A percentile compares a stretch with the other conserved stretches of the same genome.
phyloP scores from a whole-genome alignment of 2,113 vertebrate species.

The Cyanocitta stelleri region DNA sequence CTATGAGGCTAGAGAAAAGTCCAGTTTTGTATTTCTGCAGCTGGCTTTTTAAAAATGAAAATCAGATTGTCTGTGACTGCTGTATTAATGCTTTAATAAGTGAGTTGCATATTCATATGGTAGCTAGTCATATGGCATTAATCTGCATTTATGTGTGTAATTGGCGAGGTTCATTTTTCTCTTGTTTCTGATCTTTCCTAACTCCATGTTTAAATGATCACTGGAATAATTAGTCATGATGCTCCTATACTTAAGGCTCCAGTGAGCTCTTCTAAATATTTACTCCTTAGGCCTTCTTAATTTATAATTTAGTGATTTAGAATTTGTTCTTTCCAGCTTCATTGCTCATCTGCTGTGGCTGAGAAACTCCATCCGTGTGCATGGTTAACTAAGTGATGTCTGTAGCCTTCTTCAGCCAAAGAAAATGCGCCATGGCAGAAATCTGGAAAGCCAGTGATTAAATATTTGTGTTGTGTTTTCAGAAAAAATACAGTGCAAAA shows the following conservation, averaged over 20 bases:
- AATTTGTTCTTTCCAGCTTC: background rate
- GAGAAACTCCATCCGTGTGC: background rate
- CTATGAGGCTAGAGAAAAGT: background rate
- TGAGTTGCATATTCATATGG: background rate
- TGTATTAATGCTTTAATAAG: background rate
- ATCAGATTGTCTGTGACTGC: background rate
- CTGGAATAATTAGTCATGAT: background rate
- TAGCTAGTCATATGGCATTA: background rate
- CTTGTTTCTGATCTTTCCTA: background rate
- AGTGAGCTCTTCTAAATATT: background rate
- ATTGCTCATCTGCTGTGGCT: background rate
- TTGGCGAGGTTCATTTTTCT: background rate
- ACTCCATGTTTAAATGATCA: background rate
- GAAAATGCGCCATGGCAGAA: background rate
- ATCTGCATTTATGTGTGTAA: slow-evolving; percentile 18
- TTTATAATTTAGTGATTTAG: background rate
- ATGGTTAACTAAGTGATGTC: background rate
- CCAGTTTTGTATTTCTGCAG: background rate
- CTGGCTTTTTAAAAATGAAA: background rate
- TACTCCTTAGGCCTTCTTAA: background rate
- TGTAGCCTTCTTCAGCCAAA: background rate
- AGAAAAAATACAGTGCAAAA: background rate
- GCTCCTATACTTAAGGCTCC: background rate
- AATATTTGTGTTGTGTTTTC: background rate
- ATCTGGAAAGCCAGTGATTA: background rate